phyloP scores from a whole-genome alignment of 2,113 vertebrate species.

The Varanus salvator region DNA sequence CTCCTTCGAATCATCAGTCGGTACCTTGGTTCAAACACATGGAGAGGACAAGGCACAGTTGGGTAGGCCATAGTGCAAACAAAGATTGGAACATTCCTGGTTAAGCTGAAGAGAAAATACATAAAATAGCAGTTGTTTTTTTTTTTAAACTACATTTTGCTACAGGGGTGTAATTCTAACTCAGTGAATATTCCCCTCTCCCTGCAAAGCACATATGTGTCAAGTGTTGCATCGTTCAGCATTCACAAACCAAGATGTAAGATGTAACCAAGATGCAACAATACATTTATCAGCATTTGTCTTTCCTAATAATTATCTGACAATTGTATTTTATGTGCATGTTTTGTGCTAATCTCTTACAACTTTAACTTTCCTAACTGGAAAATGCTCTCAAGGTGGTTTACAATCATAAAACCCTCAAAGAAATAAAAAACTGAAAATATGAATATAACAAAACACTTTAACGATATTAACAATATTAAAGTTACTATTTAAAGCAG shows the following conservation, averaged over 20 bases:
- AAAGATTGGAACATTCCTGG: constrained; percentile 94
- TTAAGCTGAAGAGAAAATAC: constrained; percentile 81
- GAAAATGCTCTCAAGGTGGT: background rate
- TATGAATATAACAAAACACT: too few relatives aligned
- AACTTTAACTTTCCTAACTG: background rate
- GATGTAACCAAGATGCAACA: background rate
- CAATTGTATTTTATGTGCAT: background rate
- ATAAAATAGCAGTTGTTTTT: constrained; percentile 41
- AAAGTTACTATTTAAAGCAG: too few relatives aligned
- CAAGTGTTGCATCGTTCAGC: background rate
- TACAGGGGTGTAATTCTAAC: background rate
- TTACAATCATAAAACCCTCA: background rate
- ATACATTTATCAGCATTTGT: background rate
- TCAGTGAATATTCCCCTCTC: background rate
- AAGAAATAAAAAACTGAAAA: too few relatives aligned
- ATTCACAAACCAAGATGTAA: background rate
- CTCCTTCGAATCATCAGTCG: constrained; percentile 97
- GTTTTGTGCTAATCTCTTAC: background rate
- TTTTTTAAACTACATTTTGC: background rate
- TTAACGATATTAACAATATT: too few relatives aligned
- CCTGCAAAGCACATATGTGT: background rate
- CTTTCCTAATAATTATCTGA: too few relatives aligned
- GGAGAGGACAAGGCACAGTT: constrained; percentile 98
- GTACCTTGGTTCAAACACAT: constrained; percentile 97
- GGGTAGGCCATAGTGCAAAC: constrained; percentile 99